Evolutionary conservation across 23 tunicate species (phyloP), one percentile per base, ranked within the genome.

Genomic region (Halocynthia roretzi): DNA sequence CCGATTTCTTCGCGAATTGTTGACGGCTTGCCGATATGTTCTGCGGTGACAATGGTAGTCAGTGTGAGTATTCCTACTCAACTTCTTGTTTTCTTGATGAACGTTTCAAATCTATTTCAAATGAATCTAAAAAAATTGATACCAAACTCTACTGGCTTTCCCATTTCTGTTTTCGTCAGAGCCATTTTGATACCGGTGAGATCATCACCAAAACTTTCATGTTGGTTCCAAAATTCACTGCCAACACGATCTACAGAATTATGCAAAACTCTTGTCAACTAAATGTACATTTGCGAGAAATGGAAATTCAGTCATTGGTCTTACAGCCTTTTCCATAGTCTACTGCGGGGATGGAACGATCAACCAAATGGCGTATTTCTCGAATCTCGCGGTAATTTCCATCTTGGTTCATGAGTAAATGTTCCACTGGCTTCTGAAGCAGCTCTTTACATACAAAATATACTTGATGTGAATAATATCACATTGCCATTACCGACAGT

Each of bases 241-340:
- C 94, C 94, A 50, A 84, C 91, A 8, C 95, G 84, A 70, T 85
- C 97, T 91, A 49, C 15, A 50, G 62, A 54, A 62, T 31, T 31
- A 31, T 31, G 44, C 44, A 4, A 31, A 31, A 31, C 1, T 1
- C 44, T 31, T 31, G 44, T 31, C 44, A 31, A 31, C 44, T 31
- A 4, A 31, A 31, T 4, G 4, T 31, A 31, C 44, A 31, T 31
- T 0, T 31, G 44, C 44, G 4, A 31, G 44, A 31, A 31, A 31
- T 31, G 44, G 44, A 31, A 31, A 31, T 31, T 31, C 44, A 31
- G 44, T 4, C 44, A 31, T 4, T 31, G 8, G 8, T 77, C 95
- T 72, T 74, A 88, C 95, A 90, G 70, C 96, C 96, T 70, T 90
- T 93, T 70, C 98, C 98, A 79, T 93, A 82, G 75, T 93, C 98